phyloP scores from a whole-genome alignment of 2,888 invertebrate genomes.

The Phyto melanocephala region DNA sequence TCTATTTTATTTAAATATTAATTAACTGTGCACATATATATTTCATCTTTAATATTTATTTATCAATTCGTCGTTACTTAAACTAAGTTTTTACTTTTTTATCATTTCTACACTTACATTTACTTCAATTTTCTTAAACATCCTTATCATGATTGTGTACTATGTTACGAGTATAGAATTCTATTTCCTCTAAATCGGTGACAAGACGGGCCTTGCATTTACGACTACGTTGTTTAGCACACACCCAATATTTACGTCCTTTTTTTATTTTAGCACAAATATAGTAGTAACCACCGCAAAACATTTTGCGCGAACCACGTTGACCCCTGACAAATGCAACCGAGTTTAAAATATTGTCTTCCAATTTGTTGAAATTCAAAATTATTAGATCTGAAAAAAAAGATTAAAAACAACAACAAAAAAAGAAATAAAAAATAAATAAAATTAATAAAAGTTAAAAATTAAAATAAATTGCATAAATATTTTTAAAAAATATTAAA shows the following conservation, averaged over 20 bases:
- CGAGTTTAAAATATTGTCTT: conserved; percentile 51
- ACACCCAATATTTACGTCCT: conserved; percentile 75
- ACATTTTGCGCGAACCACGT: conserved; percentile 73
- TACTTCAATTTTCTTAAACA: neutral
- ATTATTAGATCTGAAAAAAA: conserved; percentile 40
- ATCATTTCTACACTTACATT: no score
- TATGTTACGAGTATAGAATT: conserved; percentile 71
- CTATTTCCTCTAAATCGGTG: conserved; percentile 69
- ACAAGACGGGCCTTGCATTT: conserved; percentile 75
- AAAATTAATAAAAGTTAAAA: neutral
- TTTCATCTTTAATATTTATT: no score
- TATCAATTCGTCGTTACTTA: no score
- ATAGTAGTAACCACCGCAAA: conserved; percentile 71
- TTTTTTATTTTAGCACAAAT: conserved; percentile 73
- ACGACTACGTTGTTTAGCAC: conserved; percentile 73
- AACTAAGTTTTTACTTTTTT: no score
- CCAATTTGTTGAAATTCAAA: conserved; percentile 2
- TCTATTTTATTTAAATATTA: no score
- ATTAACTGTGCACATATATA: no score
- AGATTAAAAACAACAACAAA: neutral
- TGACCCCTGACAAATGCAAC: conserved; percentile 72
- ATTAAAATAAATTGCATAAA: no score
- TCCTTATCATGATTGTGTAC: conserved; percentile 70
- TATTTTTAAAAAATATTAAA: no score
- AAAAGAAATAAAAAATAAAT: conserved; percentile 34